phyloP scores from a whole-genome alignment of 2,113 vertebrate genomes.

The Chinchilla lanigera region DNA sequence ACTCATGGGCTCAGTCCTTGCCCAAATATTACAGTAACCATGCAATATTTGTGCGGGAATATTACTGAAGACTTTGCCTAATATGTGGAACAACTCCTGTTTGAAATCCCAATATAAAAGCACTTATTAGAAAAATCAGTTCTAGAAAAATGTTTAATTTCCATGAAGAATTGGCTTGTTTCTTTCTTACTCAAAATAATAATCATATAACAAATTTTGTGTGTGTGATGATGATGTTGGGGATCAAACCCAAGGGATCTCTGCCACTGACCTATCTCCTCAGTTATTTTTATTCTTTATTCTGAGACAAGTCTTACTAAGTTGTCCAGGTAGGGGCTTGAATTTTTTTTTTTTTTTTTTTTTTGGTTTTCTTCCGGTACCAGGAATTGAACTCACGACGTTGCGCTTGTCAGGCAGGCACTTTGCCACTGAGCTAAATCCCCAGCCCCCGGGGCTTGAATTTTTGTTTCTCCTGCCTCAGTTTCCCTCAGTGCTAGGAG shows the following conservation, averaged over 20 bases:
- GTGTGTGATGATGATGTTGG: background rate
- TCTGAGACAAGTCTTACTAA: background rate
- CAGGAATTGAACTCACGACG: too few relatives aligned
- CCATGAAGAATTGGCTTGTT: slow-evolving; percentile 6
- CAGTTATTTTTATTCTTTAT: background rate
- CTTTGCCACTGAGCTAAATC: too few relatives aligned
- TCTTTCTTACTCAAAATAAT: background rate
- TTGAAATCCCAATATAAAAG: background rate
- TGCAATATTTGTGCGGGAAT: background rate
- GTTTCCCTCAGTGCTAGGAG: background rate
- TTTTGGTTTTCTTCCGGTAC: too few relatives aligned
- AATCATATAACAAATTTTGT: background rate
- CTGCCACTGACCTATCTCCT: background rate
- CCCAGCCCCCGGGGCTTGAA: too few relatives aligned
- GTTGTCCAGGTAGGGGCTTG: background rate
- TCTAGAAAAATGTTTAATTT: slow-evolving; percentile 42
- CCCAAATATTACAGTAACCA: background rate
- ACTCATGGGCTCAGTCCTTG: background rate
- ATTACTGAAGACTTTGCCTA: background rate
- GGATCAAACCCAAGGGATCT: background rate
- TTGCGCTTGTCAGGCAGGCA: too few relatives aligned
- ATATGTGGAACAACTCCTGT: background rate
- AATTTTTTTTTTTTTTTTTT: background rate
- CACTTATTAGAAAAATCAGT: background rate
- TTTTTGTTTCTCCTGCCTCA: background rate